These are phyloP conservation scores for Hyposoter didymator DNA, from an alignment of 2,888 invertebrate species.

Conservation along the genomic window DNA sequence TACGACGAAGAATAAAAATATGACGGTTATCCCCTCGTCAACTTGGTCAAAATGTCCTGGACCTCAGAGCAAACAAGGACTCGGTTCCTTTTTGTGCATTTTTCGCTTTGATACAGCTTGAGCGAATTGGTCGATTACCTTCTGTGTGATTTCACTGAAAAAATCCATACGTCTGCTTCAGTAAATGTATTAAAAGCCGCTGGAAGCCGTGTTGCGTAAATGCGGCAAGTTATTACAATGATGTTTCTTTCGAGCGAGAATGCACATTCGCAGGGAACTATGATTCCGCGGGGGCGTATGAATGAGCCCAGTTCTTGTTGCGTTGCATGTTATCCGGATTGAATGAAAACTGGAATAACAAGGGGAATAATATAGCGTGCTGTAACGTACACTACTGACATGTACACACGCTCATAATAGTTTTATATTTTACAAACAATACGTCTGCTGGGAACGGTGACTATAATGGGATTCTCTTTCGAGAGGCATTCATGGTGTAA, in stretches of 20 bases:
- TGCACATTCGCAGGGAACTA: constrained; percentile 11
- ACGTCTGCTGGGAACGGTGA: not conserved
- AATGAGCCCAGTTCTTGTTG: constrained; percentile 46
- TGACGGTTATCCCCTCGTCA: too few relatives aligned
- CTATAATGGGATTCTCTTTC: not conserved
- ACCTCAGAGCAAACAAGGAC: not conserved
- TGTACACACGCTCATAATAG: constrained; percentile 7
- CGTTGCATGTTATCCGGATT: constrained; percentile 16
- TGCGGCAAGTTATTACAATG: constrained; percentile 7
- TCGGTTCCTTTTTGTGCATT: not conserved
- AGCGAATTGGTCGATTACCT: not conserved
- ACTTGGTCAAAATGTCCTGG: too few relatives aligned
- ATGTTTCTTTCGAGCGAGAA: constrained; percentile 10
- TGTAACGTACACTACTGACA: not conserved
- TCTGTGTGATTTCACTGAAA: not conserved
- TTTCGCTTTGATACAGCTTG: not conserved
- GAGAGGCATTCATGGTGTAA: not conserved
- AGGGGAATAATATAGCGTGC: constrained; percentile 5
- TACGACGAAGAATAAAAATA: too few relatives aligned
- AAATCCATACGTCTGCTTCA: not conserved
- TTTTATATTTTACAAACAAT: not conserved
- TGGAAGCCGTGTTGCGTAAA: not conserved
- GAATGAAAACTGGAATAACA: constrained; percentile 24
- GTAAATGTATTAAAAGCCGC: not conserved
- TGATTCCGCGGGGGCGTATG: constrained; percentile 21